These are phyloP conservation scores for Oikopleura albicans DNA, from an alignment of 23 tunicate species.

Conservation along the genomic window DNA sequence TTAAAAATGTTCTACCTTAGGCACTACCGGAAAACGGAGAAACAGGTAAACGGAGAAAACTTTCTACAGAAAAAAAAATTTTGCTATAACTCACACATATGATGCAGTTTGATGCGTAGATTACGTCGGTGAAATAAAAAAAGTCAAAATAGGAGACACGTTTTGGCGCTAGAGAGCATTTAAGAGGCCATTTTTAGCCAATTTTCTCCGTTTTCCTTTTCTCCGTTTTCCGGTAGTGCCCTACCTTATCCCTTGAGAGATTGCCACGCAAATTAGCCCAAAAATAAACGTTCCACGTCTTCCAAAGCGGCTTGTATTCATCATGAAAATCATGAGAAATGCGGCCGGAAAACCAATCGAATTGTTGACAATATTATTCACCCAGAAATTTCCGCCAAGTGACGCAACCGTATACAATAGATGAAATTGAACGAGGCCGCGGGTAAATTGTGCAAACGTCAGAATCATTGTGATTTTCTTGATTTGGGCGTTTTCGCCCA, in stretches of 20 bases:
- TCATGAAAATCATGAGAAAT: background rate
- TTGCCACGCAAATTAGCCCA: background rate
- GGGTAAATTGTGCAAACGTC: background rate
- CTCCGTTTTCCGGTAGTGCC: too few relatives aligned
- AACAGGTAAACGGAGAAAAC: too few relatives aligned
- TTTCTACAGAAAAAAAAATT: too few relatives aligned
- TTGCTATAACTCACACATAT: too few relatives aligned
- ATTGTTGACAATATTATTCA: constrained; percentile 14
- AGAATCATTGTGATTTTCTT: background rate
- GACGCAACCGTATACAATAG: background rate
- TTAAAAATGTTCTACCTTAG: too few relatives aligned
- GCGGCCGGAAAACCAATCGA: background rate
- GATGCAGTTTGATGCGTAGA: too few relatives aligned
- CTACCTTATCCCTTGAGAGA: background rate
- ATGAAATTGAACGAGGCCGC: background rate
- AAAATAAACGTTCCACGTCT: background rate
- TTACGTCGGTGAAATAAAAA: too few relatives aligned
- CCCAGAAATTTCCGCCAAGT: constrained; percentile 13
- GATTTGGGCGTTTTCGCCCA: background rate
- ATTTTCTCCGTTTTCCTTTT: too few relatives aligned
- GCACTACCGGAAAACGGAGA: too few relatives aligned
- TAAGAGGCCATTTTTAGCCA: too few relatives aligned
- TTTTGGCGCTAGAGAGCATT: too few relatives aligned
- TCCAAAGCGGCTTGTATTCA: background rate
- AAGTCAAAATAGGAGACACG: too few relatives aligned